Evolutionary conservation across 2,888 invertebrate species (phyloP).

Genomic region (Cheilosia variabilis): DNA sequence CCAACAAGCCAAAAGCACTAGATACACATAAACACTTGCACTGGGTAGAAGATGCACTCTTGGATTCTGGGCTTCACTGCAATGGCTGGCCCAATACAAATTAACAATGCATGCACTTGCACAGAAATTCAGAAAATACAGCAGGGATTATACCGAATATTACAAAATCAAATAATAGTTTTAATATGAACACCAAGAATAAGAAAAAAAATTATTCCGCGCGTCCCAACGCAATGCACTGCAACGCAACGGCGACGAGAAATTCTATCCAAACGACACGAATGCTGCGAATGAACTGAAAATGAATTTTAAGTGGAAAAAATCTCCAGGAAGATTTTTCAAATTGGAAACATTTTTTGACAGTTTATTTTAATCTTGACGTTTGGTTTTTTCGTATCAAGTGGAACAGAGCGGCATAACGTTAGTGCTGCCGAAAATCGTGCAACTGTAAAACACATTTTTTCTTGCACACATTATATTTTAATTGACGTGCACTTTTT

Average conservation of each 20-base stretch:
- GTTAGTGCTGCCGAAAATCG: not conserved
- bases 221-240: not conserved
- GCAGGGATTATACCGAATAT: not conserved
- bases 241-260: not conserved
- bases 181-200: not conserved
- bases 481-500: too few species aligned
- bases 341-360: conserved; percentile 25
- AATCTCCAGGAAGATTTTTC: conserved; percentile 14
- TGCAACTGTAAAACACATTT: too few species aligned
- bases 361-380: conserved; percentile 36
- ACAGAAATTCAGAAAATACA: not conserved
- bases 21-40: conserved; percentile 22
- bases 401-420: not conserved
- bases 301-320: conserved; percentile 24
- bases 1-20: conserved; percentile 33
- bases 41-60: conserved; percentile 8
- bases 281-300: conserved; percentile 56
- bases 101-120: not conserved
- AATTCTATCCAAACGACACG: not conserved
- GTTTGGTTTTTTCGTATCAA: conserved; percentile 1
- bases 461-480: too few species aligned
- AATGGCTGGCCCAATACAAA: not conserved
- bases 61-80: conserved; percentile 24
- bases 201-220: not conserved
- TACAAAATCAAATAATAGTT: too few species aligned